Conservation (phyloP, 2,888 invertebrate species). For the Amblyjoppa fuscipennis region DNA sequence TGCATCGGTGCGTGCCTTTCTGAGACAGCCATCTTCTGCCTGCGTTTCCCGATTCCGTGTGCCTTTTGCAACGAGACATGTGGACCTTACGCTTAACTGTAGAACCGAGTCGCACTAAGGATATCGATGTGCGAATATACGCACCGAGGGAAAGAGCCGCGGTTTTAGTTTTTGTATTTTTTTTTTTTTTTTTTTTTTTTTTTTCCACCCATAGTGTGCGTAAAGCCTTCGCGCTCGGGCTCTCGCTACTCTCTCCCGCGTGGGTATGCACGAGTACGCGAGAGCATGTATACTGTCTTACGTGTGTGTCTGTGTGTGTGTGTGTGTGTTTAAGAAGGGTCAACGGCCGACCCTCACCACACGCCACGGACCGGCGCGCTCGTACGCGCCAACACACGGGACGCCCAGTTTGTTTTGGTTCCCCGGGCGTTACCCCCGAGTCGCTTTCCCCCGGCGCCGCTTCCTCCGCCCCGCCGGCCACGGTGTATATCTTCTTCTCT, state of each 20-base stretch:
- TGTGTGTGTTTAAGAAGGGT: constrained; percentile 80
- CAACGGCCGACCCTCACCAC: constrained; percentile 85
- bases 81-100: neutral
- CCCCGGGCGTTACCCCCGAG: constrained; percentile 84
- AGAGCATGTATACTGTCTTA: neutral
- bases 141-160: neutral
- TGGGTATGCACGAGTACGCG: neutral
- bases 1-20: constrained; percentile 17
- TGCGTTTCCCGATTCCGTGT: neutral
- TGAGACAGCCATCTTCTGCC: neutral
- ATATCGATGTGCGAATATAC: constrained; percentile 40
- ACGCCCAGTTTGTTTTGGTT: constrained; percentile 84
- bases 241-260: constrained; percentile 17
- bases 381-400: constrained; percentile 66
- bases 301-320: constrained; percentile 46
- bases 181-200: too few species aligned
- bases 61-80: neutral
- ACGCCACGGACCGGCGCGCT: constrained; percentile 80
- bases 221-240: constrained; percentile 33
- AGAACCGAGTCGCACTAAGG: neutral
- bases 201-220: neutral
- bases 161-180: neutral
- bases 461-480: constrained; percentile 26
- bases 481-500: constrained; percentile 8
- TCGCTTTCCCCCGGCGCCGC: constrained; percentile 70